Base-by-base conservation (phyloP, 1,140 invertebrate species). In the Chironomus striatipennis region DNA sequence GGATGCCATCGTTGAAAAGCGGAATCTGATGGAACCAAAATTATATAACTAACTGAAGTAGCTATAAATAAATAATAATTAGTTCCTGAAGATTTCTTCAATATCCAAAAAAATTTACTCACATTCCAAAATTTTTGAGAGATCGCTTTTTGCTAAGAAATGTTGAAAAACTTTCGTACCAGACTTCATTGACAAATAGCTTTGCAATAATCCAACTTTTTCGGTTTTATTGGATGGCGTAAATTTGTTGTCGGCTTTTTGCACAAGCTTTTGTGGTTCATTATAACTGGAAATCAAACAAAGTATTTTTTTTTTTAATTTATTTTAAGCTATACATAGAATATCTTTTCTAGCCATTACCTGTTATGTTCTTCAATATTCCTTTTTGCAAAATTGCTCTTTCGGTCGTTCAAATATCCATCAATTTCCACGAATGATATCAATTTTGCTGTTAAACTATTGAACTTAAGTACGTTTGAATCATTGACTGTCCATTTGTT, bases 1-100 rank as follows among this genome's bases (percentile, higher is more conserved):
- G 88, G 88, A 80, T 88, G 87, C 86, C 87, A 89, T 75, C 86
- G 79, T 77, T 88, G 87, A 79, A 89, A 89, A 73, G 88, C 88
- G 77, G 86, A 84, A 79, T 89, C 88, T 15, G 85, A 86, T 7
- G 88, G 88, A 75, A 89, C 85, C 75, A 89, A 84, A 8, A 88
- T 86, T 8, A 87, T 89, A 77, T 88, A 89, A 73, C 86, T 82
- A 76, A 85, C 84, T 77, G 85, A 87, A 86, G 79, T 21, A 81
- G 80, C 76, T 74, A 73, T 78, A 76, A 76, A n/a, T n/a, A n/a
- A n/a, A n/a, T n/a, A n/a, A n/a, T n/a, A n/a, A n/a, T n/a, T n/a
- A n/a, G n/a, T n/a, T n/a, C n/a, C n/a, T n/a, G n/a, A n/a, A n/a
- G n/a, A n/a, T n/a, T n/a, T n/a, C n/a, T n/a, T n/a, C n/a, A n/a